Evolutionary conservation across 2,797 vertebrate genomes (phyloP).

Genomic region (Sorex maritimensis): DNA sequence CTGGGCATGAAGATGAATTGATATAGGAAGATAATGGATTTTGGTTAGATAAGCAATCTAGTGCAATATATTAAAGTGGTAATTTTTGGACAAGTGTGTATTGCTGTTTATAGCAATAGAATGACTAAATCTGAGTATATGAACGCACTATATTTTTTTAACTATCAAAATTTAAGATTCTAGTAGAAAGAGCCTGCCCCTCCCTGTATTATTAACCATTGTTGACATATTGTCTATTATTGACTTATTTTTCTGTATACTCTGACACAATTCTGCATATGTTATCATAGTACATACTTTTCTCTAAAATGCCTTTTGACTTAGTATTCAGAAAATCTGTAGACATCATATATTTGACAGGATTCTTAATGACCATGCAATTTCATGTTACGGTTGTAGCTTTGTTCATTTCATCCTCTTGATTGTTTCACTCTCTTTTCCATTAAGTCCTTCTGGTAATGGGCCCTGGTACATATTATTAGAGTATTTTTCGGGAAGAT

Average conservation of each 20-base stretch:
- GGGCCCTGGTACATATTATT: background rate
- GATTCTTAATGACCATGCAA: background rate
- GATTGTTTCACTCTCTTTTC: background rate
- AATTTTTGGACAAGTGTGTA: background rate
- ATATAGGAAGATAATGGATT: background rate
- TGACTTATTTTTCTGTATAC: background rate
- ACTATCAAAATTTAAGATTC: slow-evolving; percentile 25
- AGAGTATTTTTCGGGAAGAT: slow-evolving; percentile 30
- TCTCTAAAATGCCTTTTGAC: slow-evolving; percentile 30
- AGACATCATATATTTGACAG: background rate
- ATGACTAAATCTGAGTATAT: slow-evolving; percentile 8
- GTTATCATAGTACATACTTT: background rate
- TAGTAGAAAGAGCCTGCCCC: background rate
- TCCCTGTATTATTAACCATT: slow-evolving; percentile 1
- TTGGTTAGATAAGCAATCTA: slow-evolving; percentile 7
- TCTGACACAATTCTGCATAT: slow-evolving; percentile 1
- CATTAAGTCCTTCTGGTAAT: background rate
- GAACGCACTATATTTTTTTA: background rate
- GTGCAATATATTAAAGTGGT: background rate
- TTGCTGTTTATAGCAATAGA: background rate
- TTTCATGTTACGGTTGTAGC: slow-evolving; percentile 12
- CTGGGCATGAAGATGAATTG: background rate
- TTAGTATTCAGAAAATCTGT: slow-evolving; percentile 23
- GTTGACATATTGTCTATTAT: slow-evolving; percentile 15
- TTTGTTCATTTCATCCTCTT: slow-evolving; percentile 19